phyloP scores from a whole-genome alignment of 2,888 invertebrate species.

The Mythimna ferrago region DNA sequence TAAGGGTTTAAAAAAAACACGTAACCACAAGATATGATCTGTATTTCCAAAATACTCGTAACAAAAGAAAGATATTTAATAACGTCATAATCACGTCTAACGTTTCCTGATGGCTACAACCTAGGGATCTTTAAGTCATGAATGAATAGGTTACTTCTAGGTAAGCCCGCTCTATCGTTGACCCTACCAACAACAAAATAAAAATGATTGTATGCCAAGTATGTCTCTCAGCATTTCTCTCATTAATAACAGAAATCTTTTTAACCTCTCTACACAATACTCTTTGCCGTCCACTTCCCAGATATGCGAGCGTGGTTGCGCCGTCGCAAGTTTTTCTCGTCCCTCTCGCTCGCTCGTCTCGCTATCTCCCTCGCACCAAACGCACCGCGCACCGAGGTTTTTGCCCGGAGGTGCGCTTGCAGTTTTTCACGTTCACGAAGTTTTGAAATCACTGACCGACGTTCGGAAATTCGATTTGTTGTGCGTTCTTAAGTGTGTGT shows the following conservation, averaged over 20 bases:
- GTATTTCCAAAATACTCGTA: no score
- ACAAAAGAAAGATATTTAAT: no score
- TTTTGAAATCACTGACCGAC: constrained; percentile 64
- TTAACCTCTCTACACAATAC: constrained; percentile 49
- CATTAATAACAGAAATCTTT: neutral
- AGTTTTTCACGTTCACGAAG: constrained; percentile 74
- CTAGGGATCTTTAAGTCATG: no score
- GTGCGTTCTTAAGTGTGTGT: constrained; percentile 23
- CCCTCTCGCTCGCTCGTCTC: constrained; percentile 66
- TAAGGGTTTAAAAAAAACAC: no score
- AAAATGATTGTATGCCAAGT: no score
- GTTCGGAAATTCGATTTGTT: constrained; percentile 65
- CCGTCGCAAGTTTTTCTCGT: constrained; percentile 79
- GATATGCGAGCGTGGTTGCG: constrained; percentile 82
- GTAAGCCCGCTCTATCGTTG: no score
- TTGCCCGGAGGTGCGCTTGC: constrained; percentile 71
- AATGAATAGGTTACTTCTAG: no score
- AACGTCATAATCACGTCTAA: no score
- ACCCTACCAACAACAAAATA: no score
- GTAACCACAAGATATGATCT: no score
- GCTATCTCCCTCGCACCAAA: constrained; percentile 79
- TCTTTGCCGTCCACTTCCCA: constrained; percentile 77
- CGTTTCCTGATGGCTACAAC: no score
- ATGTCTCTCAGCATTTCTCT: no score
- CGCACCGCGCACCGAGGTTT: constrained; percentile 79